phyloP scores from a whole-genome alignment of 2,113 vertebrate genomes.

The Setophaga petechia region DNA sequence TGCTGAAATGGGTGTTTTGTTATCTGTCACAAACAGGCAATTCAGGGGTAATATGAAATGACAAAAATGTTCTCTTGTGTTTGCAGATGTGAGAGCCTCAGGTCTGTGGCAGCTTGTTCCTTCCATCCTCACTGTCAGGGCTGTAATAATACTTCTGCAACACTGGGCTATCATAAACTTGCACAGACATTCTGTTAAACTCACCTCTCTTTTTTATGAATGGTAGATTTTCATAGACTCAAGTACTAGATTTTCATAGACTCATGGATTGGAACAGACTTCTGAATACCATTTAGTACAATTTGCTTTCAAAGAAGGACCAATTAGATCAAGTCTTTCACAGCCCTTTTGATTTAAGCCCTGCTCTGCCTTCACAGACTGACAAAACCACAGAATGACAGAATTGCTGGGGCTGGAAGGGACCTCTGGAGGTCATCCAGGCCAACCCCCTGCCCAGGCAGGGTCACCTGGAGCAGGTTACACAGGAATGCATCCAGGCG shows the following conservation, averaged over 20 bases:
- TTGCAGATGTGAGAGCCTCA: not conserved
- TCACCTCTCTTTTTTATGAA: accelerated
- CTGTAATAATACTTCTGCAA: not conserved
- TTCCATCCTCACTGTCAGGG: not conserved
- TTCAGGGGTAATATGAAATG: not conserved
- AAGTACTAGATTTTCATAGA: not conserved
- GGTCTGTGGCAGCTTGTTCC: not conserved
- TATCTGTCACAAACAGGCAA: not conserved
- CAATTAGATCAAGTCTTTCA: not conserved
- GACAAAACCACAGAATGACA: not conserved
- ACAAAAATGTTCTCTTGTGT: not conserved
- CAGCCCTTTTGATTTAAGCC: not conserved
- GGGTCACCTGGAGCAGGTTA: not conserved
- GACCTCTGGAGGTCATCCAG: not conserved
- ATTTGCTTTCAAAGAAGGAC: not conserved
- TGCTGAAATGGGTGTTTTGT: not conserved
- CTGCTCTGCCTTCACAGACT: not conserved
- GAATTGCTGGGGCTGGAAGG: not conserved
- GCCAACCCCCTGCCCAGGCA: not conserved
- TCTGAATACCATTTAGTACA: not conserved
- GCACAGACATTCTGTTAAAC: not conserved
- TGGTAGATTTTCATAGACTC: not conserved
- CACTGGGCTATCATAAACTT: not conserved
- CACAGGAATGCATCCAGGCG: not conserved
- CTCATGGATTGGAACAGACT: not conserved